Conservation (phyloP, 1,140 invertebrate species). For the Nixonia krombeini region DNA sequence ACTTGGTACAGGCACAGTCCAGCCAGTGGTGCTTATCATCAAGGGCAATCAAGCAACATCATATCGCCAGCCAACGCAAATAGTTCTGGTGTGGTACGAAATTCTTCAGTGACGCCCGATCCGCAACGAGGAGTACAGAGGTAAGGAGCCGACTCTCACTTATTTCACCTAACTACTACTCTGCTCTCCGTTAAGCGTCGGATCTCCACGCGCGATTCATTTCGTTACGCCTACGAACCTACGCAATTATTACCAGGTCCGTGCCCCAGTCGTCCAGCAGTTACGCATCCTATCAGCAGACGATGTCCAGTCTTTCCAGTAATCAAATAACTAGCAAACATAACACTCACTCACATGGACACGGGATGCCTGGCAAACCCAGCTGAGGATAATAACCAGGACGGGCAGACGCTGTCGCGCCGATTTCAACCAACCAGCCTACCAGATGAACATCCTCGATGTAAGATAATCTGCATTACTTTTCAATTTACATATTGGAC, state of each 20-base stretch:
- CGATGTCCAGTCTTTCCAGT: no score
- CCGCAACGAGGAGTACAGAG: conserved; percentile 65
- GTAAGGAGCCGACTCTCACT: conserved; percentile 40
- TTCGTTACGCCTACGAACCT: conserved; percentile 2
- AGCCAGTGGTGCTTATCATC: conserved; percentile 62
- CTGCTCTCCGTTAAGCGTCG: neutral
- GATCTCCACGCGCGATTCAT: neutral
- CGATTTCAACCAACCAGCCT: no score
- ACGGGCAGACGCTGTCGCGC: no score
- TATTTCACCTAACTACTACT: conserved; percentile 5
- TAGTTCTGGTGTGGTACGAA: conserved; percentile 66
- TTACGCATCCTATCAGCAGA: no score
- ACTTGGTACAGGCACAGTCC: conserved; percentile 66
- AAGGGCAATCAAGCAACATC: conserved; percentile 65
- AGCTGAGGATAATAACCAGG: no score
- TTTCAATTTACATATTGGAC: no score
- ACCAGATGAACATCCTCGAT: no score
- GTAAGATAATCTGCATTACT: no score
- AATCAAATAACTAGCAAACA: no score
- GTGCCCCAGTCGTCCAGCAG: no score
- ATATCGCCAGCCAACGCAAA: conserved; percentile 63
- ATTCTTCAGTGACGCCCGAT: conserved; percentile 68
- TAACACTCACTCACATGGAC: no score
- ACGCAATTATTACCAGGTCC: neutral
- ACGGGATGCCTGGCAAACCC: no score